These are phyloP conservation scores for Nephila pilipes DNA, from an alignment of 1,140 invertebrate genomes.

Conservation along the genomic window DNA sequence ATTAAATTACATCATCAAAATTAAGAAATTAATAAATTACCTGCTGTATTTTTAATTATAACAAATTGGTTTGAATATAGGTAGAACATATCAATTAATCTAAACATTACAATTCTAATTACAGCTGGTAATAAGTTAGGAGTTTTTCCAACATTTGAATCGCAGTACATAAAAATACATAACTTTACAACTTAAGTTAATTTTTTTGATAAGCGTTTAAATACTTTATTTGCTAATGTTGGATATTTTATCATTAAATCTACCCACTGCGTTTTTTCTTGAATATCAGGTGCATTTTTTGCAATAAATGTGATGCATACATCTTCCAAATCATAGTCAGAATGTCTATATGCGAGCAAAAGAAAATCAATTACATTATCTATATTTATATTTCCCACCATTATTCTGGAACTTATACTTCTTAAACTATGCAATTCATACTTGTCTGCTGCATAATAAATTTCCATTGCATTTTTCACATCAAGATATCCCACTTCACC, in stretches of 20 bases:
- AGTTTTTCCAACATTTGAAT: no score
- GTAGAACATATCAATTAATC: no score
- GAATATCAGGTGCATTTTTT: slow-evolving; percentile 8
- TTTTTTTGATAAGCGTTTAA: neutral
- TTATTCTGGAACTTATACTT: neutral
- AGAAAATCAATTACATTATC: neutral
- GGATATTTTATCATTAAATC: slow-evolving; percentile 1
- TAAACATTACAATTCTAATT: no score
- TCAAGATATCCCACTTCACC: neutral
- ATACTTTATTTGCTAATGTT: neutral
- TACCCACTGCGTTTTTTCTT: slow-evolving; percentile 17
- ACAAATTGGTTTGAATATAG: no score
- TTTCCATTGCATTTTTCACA: neutral
- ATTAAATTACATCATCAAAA: no score
- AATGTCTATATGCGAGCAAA: neutral
- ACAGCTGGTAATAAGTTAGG: no score
- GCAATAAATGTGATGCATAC: neutral
- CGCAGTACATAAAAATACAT: no score
- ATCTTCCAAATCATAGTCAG: neutral
- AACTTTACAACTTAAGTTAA: no score
- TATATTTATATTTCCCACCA: neutral
- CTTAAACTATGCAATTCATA: neutral
- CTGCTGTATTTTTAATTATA: no score
- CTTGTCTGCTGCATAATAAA: slow-evolving; percentile 33
- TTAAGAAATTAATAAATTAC: no score